phyloP scores from a whole-genome alignment of 2,888 invertebrate genomes.

The Nycteola revayana region DNA sequence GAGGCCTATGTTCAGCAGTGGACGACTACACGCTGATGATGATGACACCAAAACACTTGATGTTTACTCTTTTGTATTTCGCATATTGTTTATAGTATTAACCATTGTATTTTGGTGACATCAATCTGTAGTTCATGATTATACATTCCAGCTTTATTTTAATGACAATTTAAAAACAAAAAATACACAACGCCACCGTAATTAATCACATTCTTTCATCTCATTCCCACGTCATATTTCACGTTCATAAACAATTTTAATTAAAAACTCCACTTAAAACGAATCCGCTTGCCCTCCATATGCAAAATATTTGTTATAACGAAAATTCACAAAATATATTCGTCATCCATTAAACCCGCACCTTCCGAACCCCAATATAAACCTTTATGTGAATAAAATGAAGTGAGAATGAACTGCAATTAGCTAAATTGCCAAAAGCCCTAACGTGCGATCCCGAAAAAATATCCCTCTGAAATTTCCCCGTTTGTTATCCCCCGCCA shows the following conservation, averaged over 20 bases:
- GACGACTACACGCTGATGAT: too few relatives aligned
- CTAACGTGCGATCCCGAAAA: slow-evolving; percentile 41
- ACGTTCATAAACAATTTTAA: not conserved
- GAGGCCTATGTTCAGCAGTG: too few relatives aligned
- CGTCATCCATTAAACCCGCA: slow-evolving; percentile 28
- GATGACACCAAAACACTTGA: too few relatives aligned
- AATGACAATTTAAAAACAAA: too few relatives aligned
- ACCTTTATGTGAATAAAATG: slow-evolving; percentile 44
- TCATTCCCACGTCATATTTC: not conserved
- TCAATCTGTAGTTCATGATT: too few relatives aligned
- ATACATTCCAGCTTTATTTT: too few relatives aligned
- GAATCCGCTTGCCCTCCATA: not conserved
- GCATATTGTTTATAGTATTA: too few relatives aligned
- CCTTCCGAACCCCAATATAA: slow-evolving; percentile 31
- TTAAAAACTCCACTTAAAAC: not conserved
- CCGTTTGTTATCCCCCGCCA: slow-evolving; percentile 6
- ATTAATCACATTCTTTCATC: not conserved
- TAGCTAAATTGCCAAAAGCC: slow-evolving; percentile 45
- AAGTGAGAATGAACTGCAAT: slow-evolving; percentile 51
- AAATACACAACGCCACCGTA: too few relatives aligned
- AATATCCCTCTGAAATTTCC: slow-evolving; percentile 22
- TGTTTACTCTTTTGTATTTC: too few relatives aligned
- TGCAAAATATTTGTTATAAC: slow-evolving; percentile 17
- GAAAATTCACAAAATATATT: slow-evolving; percentile 25
- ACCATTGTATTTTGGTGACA: too few relatives aligned